Evolutionary conservation across 2,888 invertebrate genomes (phyloP), one percentile per base, ranked within the genome.

Genomic region (Dasypogon diadema): DNA sequence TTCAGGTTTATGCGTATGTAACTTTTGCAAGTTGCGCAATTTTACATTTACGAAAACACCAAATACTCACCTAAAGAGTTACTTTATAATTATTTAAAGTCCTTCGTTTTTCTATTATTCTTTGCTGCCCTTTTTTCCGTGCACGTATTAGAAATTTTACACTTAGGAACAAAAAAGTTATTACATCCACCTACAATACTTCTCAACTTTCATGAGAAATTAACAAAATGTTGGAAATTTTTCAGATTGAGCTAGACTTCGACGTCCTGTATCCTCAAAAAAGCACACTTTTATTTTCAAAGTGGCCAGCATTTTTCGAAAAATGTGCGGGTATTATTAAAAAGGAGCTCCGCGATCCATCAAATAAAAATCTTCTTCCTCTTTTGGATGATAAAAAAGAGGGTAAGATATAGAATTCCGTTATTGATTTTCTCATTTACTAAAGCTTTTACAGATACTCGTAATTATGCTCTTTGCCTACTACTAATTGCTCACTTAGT

Each of bases 181-280:
- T n/a, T n/a, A n/a, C n/a, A n/a, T n/a, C n/a, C n/a, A n/a, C n/a
- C n/a, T n/a, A n/a, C n/a, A n/a, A n/a, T 46, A 3, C 12, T 46
- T 48, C 12, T 14, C 5, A 48, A 48, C 12, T 48, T 48, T 14
- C 48, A 48, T 48, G n/a, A 30, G 34, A 30, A 30, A 30, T 30
- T 10, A 30, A 30, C 5, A 30, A 30, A 30, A 30, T 30, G 34
- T 10, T 30, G 5, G 5, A 30, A 5, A 4, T 22, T 58, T 58
- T 58, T 26, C n/a, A 58, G 58, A 58, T 58, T 58, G 58, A 58
- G 6, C 30, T 58, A 26, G 58, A 58, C 58, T 58, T 58, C 10
- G 16, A 58, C n/a, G 16, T 8, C 6, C 8, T 58, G 14, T 58
- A 58, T 12, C 58, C 58, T 21, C 3, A 16, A 2, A 26, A 58